Conservation (phyloP, 2,113 vertebrate species). For the Perca schrenkii region DNA sequence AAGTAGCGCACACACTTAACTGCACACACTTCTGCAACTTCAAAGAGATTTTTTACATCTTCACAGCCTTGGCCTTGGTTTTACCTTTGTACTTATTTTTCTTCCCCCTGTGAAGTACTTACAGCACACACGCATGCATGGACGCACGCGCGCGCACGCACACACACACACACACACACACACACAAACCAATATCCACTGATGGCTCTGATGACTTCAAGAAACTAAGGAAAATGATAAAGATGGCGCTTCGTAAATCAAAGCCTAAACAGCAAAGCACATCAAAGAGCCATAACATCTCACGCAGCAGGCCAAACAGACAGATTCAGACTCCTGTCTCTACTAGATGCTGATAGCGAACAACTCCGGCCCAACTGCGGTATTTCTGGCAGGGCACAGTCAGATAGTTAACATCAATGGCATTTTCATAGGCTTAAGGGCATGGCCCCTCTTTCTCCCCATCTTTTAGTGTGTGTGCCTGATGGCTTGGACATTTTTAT, state of each 20-base stretch:
- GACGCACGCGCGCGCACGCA: background rate
- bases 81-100: slow-evolving; percentile 57
- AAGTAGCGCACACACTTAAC: background rate
- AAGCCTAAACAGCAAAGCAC: slow-evolving; percentile 59
- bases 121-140: slow-evolving; percentile 6
- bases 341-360: slow-evolving; percentile 30
- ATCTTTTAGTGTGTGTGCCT: slow-evolving; percentile 70
- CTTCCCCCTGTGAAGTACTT: slow-evolving; percentile 24
- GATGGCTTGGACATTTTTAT: slow-evolving; percentile 72
- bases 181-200: slow-evolving; percentile 18
- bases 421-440: slow-evolving; percentile 60
- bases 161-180: slow-evolving; percentile 15
- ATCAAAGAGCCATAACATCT: slow-evolving; percentile 70
- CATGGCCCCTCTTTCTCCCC: slow-evolving; percentile 30
- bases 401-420: slow-evolving; percentile 71
- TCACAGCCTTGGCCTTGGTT: slow-evolving; percentile 48
- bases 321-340: slow-evolving; percentile 59
- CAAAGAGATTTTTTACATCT: slow-evolving; percentile 47
- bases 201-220: slow-evolving; percentile 43
- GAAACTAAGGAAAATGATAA: slow-evolving; percentile 57
- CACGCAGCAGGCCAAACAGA: slow-evolving; percentile 42
- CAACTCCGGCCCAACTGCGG: slow-evolving; percentile 24
- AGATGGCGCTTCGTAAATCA: slow-evolving; percentile 66
- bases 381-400: slow-evolving; percentile 55
- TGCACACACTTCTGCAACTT: slow-evolving; percentile 34